Conservation (phyloP, 2,113 vertebrate genomes). For the Entomyzon cyanotis region DNA sequence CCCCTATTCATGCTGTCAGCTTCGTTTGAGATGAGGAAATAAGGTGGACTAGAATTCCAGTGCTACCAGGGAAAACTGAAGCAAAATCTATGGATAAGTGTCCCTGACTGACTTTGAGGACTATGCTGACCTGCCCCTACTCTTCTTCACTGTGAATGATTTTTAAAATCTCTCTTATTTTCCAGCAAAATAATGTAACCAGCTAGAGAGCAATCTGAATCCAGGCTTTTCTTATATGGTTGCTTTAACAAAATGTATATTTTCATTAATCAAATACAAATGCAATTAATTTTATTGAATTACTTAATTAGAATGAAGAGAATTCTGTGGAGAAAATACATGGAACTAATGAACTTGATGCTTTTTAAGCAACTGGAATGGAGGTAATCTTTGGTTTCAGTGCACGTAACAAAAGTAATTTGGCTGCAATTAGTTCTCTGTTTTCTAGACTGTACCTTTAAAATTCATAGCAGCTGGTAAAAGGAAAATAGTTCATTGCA, state of each 20-base stretch:
- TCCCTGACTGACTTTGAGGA: not conserved
- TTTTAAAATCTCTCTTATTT: not conserved
- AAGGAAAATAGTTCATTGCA: not conserved
- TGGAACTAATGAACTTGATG: conserved; percentile 56
- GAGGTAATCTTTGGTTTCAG: conserved; percentile 64
- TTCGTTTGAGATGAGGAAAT: not conserved
- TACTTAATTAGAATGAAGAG: conserved; percentile 69
- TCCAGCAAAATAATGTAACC: not conserved
- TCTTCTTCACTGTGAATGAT: not conserved
- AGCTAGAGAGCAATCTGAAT: not conserved
- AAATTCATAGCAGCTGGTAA: not conserved
- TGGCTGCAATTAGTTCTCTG: not conserved
- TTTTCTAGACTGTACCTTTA: not conserved
- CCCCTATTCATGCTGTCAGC: not conserved
- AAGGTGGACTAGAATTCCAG: not conserved
- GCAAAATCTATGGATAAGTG: not conserved
- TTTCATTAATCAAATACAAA: conserved; percentile 75
- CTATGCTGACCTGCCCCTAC: not conserved
- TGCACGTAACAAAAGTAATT: conserved; percentile 29
- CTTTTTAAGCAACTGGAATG: conserved; percentile 53
- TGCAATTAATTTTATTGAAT: conserved; percentile 74
- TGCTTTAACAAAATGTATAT: conserved; percentile 58
- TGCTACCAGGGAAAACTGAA: not conserved
- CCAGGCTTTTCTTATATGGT: not conserved
- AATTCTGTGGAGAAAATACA: conserved; percentile 54